Evolutionary conservation across 1,140 invertebrate species (phyloP), one percentile per base, ranked within the genome.

Genomic region (Dendrolimus punctatus): DNA sequence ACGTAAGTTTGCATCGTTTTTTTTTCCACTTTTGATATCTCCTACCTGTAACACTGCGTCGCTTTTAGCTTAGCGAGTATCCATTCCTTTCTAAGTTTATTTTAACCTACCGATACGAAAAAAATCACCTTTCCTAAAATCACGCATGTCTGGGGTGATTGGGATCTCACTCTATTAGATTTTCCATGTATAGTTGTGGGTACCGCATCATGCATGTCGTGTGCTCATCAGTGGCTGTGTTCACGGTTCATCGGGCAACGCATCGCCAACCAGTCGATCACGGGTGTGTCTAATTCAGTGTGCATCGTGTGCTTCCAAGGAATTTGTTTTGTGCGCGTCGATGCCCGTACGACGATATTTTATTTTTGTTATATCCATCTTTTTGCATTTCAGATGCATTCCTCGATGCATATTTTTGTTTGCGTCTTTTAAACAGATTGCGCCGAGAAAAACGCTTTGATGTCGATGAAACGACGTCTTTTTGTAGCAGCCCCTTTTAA

Each of bases 201-300:
- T 3, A 23, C 23, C 23, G 23, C 23, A 23, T 23, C 23, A 23
- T 23, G 23, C 23, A 23, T 23, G 23, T 23, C 1, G 23, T 23
- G 23, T 23, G 23, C 3, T 23, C 23, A 23, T 39, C 50, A 58
- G 57, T 43, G 53, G 45, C 39, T 55, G 46, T 52, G 65, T 75
- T 73, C 65, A 78, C 65, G 75, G 71, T 74, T 73, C 71, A 73
- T 67, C 68, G 71, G 60, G 57, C 70, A 67, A 55, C 58, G 54
- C 62, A 71, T 65, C 68, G 54, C 45, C 64, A 58, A 65, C 64
- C 70, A 74, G 68, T 77, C 75, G 69, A 80, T 80, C 76, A 80
- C 72, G 72, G 69, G 70, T 76, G 71, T 76, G 60, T 76, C 80
- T 81, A 81, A 80, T 84, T 76, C 75, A 81, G 75, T 80, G 74